phyloP scores from a whole-genome alignment of 2,113 vertebrate species.

The human region GRCh38 chr22:30502001-30502500 shows the following conservation, averaged over 20 bases:
- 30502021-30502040: too few relatives aligned
- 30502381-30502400: not conserved
- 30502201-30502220: not conserved
- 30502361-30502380: too few relatives aligned
- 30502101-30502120: too few relatives aligned
- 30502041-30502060: too few relatives aligned
- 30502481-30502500: not conserved
- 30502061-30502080: too few relatives aligned
- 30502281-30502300: not conserved
- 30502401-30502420: not conserved
- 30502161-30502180: too few relatives aligned
- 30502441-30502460: not conserved
- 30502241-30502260: rapidly evolving
- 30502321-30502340: not conserved
- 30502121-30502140: too few relatives aligned
- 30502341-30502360: not conserved
- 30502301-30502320: not conserved
- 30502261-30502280: not conserved
- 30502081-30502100: too few relatives aligned
- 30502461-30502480: not conserved
- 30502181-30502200: too few relatives aligned
- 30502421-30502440: not conserved
- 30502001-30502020: too few relatives aligned
- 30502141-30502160: too few relatives aligned
- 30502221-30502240: not conserved